phyloP scores from a whole-genome alignment of 2,888 invertebrate species.

The Athalia rosae region DNA sequence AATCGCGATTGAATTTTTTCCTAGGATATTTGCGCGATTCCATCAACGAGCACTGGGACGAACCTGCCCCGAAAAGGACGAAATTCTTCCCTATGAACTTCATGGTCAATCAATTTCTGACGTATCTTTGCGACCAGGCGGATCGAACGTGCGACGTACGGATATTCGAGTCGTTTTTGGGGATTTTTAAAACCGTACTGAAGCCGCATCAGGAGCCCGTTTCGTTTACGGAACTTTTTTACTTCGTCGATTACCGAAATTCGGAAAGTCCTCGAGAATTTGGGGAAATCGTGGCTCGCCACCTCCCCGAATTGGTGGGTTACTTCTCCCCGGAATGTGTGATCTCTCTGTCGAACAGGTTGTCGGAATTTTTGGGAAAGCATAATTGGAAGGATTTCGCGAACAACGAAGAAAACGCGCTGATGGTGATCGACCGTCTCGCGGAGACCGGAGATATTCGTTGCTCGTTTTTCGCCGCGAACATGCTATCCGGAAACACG shows the following conservation, averaged over 20 bases:
- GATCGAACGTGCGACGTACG: not conserved
- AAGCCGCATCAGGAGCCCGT: conserved; percentile 51
- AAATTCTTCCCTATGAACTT: conserved; percentile 53
- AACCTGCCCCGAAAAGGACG: conserved; percentile 19
- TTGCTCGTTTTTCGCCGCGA: conserved; percentile 48
- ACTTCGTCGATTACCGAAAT: conserved; percentile 30
- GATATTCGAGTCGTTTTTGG: conserved; percentile 50
- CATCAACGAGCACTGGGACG: conserved; percentile 53
- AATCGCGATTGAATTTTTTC: conserved; percentile 49
- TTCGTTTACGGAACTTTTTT: conserved; percentile 53
- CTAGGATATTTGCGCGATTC: conserved; percentile 38
- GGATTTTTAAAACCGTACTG: conserved; percentile 49
- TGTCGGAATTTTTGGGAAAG: conserved; percentile 49
- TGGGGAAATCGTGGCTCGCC: conserved; percentile 39
- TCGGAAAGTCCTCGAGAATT: conserved; percentile 30
- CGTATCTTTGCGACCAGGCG: not conserved
- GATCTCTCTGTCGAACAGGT: conserved; percentile 41
- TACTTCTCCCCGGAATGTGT: conserved; percentile 48
- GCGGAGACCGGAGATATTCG: conserved; percentile 22
- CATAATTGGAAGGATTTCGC: not conserved
- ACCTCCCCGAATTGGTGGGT: conserved; percentile 45
- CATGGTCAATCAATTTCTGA: conserved; percentile 26
- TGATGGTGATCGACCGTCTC: conserved; percentile 48
- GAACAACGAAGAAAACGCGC: not conserved
- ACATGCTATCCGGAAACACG: conserved; percentile 14